Evolutionary conservation across 2,888 invertebrate genomes (phyloP).

Genomic region (Ephialtes manifestator): DNA sequence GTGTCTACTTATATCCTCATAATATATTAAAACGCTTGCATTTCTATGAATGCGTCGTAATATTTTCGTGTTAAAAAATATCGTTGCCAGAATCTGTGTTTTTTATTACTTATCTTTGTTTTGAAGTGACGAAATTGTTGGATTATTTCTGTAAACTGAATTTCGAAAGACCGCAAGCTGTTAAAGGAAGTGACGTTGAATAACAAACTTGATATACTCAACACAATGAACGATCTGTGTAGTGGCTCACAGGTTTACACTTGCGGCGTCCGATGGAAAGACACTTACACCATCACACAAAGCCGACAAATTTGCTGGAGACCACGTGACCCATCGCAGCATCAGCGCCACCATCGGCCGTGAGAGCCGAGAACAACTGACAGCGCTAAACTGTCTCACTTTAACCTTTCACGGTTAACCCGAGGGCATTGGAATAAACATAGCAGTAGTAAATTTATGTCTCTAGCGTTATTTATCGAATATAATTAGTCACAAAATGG

Average conservation of each 20-base stretch:
- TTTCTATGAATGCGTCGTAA: not conserved
- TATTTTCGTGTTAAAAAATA: not conserved
- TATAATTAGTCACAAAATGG: constrained; percentile 75
- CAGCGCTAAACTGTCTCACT: constrained; percentile 72
- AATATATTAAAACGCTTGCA: not conserved
- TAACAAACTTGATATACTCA: not conserved
- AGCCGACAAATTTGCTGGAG: not conserved
- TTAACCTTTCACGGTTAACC: constrained; percentile 76
- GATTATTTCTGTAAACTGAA: not conserved
- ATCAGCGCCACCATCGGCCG: not conserved
- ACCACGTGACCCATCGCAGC: not conserved
- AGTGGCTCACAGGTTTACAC: too few species aligned
- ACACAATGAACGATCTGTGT: not conserved
- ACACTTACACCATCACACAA: too few species aligned
- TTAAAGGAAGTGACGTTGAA: not conserved
- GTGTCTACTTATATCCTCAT: too few species aligned
- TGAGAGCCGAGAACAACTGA: constrained; percentile 55
- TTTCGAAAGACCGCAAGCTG: not conserved
- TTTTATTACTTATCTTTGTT: not conserved
- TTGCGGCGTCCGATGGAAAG: too few species aligned
- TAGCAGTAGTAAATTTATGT: constrained; percentile 48
- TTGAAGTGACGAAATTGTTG: not conserved
- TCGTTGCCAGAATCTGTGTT: too few species aligned
- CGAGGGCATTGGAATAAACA: constrained; percentile 72
- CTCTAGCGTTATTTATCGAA: constrained; percentile 61